phyloP scores from a whole-genome alignment of 2,888 invertebrate genomes.

The Pseudanteris insignis region DNA sequence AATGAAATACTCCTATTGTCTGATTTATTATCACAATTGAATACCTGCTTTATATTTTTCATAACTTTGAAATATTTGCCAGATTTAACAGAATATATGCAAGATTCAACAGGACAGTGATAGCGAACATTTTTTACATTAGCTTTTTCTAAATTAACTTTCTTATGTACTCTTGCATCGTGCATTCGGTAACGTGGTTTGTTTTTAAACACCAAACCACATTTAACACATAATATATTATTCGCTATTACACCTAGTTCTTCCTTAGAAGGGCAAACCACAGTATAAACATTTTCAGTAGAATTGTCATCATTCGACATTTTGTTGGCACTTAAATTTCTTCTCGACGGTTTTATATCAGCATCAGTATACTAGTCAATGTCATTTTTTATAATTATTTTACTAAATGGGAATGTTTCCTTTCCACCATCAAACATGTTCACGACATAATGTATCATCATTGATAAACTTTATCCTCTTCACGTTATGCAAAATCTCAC shows the following conservation, averaged over 20 bases:
- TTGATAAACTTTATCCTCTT: too few relatives aligned
- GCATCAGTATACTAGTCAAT: too few relatives aligned
- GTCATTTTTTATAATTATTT: too few relatives aligned
- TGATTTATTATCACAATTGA: background rate
- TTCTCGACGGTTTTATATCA: too few relatives aligned
- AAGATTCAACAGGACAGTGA: conserved; percentile 60
- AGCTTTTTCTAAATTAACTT: conserved; percentile 54
- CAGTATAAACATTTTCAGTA: conserved; percentile 47
- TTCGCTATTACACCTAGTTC: conserved; percentile 61
- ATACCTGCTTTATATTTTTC: conserved; percentile 66
- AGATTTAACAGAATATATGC: conserved; percentile 57
- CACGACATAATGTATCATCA: too few relatives aligned
- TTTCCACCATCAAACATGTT: too few relatives aligned
- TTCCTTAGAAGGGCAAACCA: conserved; percentile 58
- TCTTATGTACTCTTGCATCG: conserved; percentile 60
- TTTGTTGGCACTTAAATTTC: too few relatives aligned
- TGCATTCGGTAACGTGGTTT: conserved; percentile 60
- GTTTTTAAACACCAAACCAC: conserved; percentile 59
- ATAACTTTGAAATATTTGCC: conserved; percentile 59
- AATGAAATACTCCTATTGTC: too few relatives aligned
- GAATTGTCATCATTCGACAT: too few relatives aligned
- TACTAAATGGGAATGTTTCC: too few relatives aligned
- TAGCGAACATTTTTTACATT: conserved; percentile 54
- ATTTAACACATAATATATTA: conserved; percentile 58
- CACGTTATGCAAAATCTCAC: too few relatives aligned